Percentiles rank a stretch among this genome's conserved stretches.
phyloP scores from a whole-genome alignment of 2,888 invertebrate genomes.

The Lepidochrysops patricia region DNA sequence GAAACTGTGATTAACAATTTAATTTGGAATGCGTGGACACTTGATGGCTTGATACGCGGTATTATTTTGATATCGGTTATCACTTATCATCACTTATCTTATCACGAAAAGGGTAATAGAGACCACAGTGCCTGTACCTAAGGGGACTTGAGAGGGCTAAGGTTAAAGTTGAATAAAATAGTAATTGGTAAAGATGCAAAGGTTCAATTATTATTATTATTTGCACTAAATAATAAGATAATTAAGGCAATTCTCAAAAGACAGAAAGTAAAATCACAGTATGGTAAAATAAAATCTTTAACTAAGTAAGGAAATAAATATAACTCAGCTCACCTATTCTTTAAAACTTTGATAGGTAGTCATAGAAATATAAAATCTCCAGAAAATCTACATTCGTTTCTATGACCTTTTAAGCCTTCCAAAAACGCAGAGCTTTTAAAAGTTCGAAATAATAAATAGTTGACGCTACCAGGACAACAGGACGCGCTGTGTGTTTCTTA shows the following conservation, averaged over 20 bases:
- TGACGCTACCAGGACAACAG: constrained; percentile 4
- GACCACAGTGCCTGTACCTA: neutral
- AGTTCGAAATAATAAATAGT: neutral
- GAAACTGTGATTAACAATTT: constrained; percentile 36
- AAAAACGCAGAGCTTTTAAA: neutral
- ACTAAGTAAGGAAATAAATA: neutral
- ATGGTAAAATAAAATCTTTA: neutral
- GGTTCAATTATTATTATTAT: too few species aligned
- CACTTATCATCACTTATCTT: too few species aligned
- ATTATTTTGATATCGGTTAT: neutral
- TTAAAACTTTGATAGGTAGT: too few species aligned
- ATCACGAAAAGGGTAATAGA: neutral
- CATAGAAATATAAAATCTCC: too few species aligned
- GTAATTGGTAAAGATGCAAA: neutral
- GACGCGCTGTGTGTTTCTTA: neutral
- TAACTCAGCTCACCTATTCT: too few species aligned
- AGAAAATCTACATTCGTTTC: too few species aligned
- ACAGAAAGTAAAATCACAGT: too few species aligned
- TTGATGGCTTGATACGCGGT: constrained; percentile 12
- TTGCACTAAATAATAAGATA: too few species aligned
- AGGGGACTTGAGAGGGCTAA: neutral
- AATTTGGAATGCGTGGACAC: constrained; percentile 37
- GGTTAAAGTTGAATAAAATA: neutral
- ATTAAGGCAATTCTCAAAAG: too few species aligned
- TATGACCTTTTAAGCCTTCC: too few species aligned